Conservation (phyloP, 1,140 invertebrate genomes). For the Pseudomyrmex dendroicus region DNA sequence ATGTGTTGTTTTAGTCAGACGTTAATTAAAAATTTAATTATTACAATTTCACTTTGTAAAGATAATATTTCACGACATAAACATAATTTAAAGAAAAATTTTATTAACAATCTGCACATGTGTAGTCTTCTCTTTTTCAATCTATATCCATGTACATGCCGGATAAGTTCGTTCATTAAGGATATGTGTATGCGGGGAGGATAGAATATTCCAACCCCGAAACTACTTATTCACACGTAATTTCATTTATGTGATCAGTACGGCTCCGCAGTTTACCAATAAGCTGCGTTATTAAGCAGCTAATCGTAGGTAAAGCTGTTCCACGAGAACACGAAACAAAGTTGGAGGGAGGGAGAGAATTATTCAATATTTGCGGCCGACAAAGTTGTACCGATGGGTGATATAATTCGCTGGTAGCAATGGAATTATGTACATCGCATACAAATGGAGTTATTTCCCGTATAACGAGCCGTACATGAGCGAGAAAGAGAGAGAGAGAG, state of each 20-base stretch:
- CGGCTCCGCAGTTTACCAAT: background rate
- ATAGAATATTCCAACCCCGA: background rate
- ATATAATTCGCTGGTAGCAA: constrained; percentile 37
- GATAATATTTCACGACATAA: too few relatives aligned
- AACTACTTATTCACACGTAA: constrained; percentile 10
- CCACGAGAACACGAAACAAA: constrained; percentile 12
- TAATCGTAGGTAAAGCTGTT: background rate
- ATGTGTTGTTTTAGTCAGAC: too few relatives aligned
- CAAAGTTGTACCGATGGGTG: constrained; percentile 20
- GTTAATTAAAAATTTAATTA: too few relatives aligned
- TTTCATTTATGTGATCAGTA: constrained; percentile 22
- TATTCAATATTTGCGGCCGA: constrained; percentile 46
- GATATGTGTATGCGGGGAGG: too few relatives aligned
- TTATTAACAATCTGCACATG: too few relatives aligned
- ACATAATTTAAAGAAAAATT: too few relatives aligned
- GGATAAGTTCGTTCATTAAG: too few relatives aligned
- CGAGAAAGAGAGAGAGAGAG: too few relatives aligned
- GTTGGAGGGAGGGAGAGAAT: constrained; percentile 23
- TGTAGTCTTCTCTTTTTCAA: too few relatives aligned
- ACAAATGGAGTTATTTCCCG: constrained; percentile 51
- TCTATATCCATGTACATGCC: too few relatives aligned
- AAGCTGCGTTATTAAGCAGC: constrained; percentile 18
- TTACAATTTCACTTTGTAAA: too few relatives aligned
- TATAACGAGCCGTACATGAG: constrained; percentile 31
- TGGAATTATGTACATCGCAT: constrained; percentile 47